Conservation (phyloP, 2,113 vertebrate genomes). For the Phoenicopterus ruber region DNA sequence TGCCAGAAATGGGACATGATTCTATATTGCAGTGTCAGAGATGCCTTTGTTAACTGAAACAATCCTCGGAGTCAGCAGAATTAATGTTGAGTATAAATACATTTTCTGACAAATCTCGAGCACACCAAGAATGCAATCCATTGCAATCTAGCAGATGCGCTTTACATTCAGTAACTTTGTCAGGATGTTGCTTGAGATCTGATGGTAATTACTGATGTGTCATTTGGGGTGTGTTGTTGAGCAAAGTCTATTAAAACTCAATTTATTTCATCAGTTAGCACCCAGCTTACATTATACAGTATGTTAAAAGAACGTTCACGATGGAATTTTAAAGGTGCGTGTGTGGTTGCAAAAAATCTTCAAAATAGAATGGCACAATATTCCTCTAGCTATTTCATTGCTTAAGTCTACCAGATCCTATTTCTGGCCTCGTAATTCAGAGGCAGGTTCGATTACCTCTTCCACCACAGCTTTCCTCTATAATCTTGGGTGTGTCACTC, state of each 20-base stretch:
- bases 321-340: background rate
- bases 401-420: background rate
- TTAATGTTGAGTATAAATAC: slow-evolving; percentile 49
- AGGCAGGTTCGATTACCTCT: background rate
- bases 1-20: slow-evolving; percentile 44
- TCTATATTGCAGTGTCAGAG: slow-evolving; percentile 48
- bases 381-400: background rate
- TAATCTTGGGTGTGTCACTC: background rate
- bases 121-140: background rate
- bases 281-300: background rate
- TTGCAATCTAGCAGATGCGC: slow-evolving; percentile 45
- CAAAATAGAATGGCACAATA: background rate
- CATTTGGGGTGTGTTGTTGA: slow-evolving; percentile 47
- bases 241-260: slow-evolving; percentile 49
- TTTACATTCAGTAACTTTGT: slow-evolving; percentile 14
- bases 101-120: slow-evolving; percentile 42
- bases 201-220: slow-evolving; percentile 42
- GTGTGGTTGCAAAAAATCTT: background rate
- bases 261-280: slow-evolving; percentile 46
- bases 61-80: slow-evolving; percentile 51
- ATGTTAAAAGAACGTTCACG: background rate
- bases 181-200: slow-evolving; percentile 45
- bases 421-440: background rate
- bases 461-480: background rate
- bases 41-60: slow-evolving; percentile 48